Conservation (phyloP, 2,113 vertebrate species). For the Hystrix cristata region DNA sequence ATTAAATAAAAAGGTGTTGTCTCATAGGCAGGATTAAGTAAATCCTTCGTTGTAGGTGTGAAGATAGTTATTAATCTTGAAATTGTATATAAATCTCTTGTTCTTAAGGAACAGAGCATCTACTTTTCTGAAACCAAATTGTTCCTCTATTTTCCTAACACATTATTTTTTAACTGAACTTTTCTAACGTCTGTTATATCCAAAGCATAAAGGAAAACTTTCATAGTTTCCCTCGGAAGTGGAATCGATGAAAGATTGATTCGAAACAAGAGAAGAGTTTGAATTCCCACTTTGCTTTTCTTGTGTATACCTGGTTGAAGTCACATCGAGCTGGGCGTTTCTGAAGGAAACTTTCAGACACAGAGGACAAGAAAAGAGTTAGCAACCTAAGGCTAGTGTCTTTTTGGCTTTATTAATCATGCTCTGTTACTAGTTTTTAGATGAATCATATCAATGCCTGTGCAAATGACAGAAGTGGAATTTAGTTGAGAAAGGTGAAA, state of each 20-base stretch:
- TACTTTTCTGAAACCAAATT: neutral
- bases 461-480: neutral
- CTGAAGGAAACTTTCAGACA: neutral
- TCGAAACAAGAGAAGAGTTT: neutral
- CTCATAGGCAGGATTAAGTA: neutral
- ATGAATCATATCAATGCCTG: neutral
- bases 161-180: neutral
- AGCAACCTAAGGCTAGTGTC: neutral
- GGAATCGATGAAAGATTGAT: neutral
- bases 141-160: neutral
- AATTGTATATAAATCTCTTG: neutral
- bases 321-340: neutral
- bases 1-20: neutral
- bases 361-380: slow-evolving; percentile 41
- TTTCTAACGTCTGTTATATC: neutral
- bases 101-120: neutral
- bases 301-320: neutral
- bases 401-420: neutral
- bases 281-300: neutral
- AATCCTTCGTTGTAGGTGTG: neutral
- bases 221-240: neutral
- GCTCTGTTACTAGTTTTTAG: slow-evolving; percentile 45
- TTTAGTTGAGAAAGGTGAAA: slow-evolving; percentile 59
- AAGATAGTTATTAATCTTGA: neutral
- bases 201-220: neutral